Base-by-base conservation (phyloP, 2,888 invertebrate species). In the Metalampra italica region DNA sequence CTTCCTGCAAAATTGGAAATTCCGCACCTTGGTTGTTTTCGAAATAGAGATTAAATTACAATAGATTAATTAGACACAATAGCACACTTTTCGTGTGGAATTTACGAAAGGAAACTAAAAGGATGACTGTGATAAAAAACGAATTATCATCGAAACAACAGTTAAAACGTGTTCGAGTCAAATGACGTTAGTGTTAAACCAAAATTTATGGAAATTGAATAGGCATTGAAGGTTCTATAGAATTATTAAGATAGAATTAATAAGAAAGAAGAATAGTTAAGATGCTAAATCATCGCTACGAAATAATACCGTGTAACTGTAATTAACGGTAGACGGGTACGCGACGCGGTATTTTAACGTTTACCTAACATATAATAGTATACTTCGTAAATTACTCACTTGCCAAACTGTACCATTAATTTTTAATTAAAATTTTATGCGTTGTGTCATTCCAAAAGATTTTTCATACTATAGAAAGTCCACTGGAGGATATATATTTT, bases 161-260 rank as follows among this genome's bases (percentile, higher is more conserved):
- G 22, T 22, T 22, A 22, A 22, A 22, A 22, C 5, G 5, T 22
- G 3, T 22, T 5, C 4, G 34, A 11, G 34, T 7, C 34, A 34
- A 11, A 9, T 34, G 3, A 9, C 7, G 39, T 43, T 47, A 41
- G 34, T 45, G 47, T 39, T 42, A 34, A 34, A 51, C 40, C 30
- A 29, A 46, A 49, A 53, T 43, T 46, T 49, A 53, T 51, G 46
- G 44, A 29, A 29, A 43, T 47, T 53, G 50, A 46, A 53, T 53
- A 46, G 46, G 43, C 36, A 36, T 50, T 34, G 34, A 36, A n/a
- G 32, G 38, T 34, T 42, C 13, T 40, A 5, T 22, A n/a, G n/a
- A n/a, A n/a, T n/a, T n/a, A n/a, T n/a, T n/a, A n/a, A n/a, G n/a
- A n/a, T n/a, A n/a, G n/a, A n/a, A n/a, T n/a, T n/a, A n/a, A n/a